A percentile compares a stretch with the other conserved stretches of the same genome.
Evolutionary conservation across 2,113 vertebrate species (phyloP).

Genomic region (Etheostoma cragini): DNA sequence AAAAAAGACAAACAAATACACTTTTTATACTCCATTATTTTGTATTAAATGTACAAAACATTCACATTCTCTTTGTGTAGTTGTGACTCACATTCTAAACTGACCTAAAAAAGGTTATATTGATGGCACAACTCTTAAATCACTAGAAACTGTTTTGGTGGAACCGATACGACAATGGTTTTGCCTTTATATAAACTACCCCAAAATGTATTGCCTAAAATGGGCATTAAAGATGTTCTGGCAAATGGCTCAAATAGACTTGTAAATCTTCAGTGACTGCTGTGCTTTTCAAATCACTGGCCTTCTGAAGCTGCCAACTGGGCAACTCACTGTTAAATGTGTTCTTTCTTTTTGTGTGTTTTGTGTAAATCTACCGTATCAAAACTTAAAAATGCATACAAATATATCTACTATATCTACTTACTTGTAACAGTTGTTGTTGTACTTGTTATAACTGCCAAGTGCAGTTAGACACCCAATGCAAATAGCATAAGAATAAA

Average conservation of each 20-base stretch:
- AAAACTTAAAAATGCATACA: neutral
- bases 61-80: neutral
- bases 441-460: constrained; percentile 87
- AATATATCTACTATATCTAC: constrained; percentile 19
- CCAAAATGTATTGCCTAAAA: neutral
- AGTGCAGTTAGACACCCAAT: constrained; percentile 84
- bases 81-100: neutral
- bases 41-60: neutral
- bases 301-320: neutral
- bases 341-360: neutral
- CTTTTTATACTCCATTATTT: neutral
- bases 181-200: neutral
- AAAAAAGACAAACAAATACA: constrained; percentile 12
- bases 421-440: constrained; percentile 88
- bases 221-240: neutral
- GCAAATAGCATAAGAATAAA: constrained; percentile 87
- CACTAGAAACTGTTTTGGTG: neutral
- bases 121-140: neutral
- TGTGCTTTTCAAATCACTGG: neutral
- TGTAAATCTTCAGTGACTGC: neutral
- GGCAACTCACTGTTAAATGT: neutral
- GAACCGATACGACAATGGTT: neutral
- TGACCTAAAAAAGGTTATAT: neutral
- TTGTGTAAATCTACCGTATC: neutral
- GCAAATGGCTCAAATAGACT: neutral